Evolutionary conservation across 2,888 invertebrate species (phyloP).

Genomic region (Pandemis cinnamomeana): DNA sequence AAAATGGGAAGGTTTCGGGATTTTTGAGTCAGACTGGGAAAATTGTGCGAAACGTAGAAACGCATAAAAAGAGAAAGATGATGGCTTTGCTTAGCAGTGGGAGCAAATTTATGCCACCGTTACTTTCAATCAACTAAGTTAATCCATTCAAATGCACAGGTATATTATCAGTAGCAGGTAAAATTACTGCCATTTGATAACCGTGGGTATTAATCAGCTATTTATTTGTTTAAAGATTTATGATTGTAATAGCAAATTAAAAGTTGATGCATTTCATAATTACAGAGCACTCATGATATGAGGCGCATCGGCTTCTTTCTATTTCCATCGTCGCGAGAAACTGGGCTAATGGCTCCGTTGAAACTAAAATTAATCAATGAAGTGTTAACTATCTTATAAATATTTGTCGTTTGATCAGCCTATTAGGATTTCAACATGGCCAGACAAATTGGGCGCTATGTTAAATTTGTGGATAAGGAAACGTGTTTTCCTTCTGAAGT

Average conservation of each 20-base stretch:
- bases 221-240: neutral
- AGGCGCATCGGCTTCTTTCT: constrained; percentile 12
- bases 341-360: constrained; percentile 34
- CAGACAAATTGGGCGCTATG: constrained; percentile 20
- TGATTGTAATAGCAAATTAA: neutral
- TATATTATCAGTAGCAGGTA: too few species aligned
- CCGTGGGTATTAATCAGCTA: neutral
- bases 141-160: too few species aligned
- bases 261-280: neutral
- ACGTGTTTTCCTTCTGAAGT: constrained; percentile 2
- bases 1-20: too few species aligned
- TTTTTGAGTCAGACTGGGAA: too few species aligned
- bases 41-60: too few species aligned
- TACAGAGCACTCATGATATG: constrained; percentile 2
- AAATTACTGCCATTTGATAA: too few species aligned
- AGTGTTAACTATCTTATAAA: constrained; percentile 36
- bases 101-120: too few species aligned
- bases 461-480: constrained; percentile 1
- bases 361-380: constrained; percentile 45
- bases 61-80: too few species aligned
- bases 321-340: constrained; percentile 16
- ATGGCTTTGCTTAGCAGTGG: too few species aligned
- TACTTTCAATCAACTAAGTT: too few species aligned
- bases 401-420: constrained; percentile 32
- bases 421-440: constrained; percentile 22